A percentile compares a stretch with the other conserved stretches of the same genome.
phyloP scores from a whole-genome alignment of 2,113 vertebrate genomes.

The Trematocara zebra region DNA sequence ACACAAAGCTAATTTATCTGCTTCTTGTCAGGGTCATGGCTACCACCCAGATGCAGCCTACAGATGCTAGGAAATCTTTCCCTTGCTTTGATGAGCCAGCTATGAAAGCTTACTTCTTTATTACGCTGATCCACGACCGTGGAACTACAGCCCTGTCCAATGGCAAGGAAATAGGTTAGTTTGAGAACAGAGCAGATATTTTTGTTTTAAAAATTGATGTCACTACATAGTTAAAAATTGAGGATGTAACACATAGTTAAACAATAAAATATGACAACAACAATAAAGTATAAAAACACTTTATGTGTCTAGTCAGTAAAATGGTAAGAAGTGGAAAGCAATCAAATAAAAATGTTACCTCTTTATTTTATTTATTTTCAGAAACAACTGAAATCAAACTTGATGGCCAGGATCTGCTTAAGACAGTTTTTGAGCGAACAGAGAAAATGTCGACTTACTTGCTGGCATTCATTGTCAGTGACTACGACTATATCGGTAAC shows the following conservation, averaged over 20 bases:
- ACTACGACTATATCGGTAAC: neutral
- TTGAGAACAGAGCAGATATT: neutral
- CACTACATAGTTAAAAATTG: neutral
- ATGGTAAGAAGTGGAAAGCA: neutral
- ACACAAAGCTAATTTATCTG: neutral
- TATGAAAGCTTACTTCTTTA: constrained; percentile 73
- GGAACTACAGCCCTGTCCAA: constrained; percentile 67
- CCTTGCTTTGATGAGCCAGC: constrained; percentile 77
- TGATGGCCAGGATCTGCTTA: accelerated
- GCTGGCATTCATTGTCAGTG: constrained; percentile 87
- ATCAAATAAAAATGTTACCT: neutral
- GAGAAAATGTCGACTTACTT: constrained; percentile 90
- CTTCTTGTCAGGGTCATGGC: constrained; percentile 63
- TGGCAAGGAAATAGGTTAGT: constrained; percentile 41
- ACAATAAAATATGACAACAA: neutral
- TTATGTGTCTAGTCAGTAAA: neutral
- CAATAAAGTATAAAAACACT: neutral
- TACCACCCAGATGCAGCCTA: constrained; percentile 78
- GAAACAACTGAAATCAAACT: accelerated
- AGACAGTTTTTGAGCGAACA: constrained; percentile 72
- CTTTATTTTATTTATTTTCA: constrained; percentile 1
- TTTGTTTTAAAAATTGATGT: neutral
- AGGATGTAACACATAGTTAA: neutral
- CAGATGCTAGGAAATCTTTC: constrained; percentile 72
- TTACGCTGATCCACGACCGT: constrained; percentile 64